A percentile compares a stretch with the other conserved stretches of the same genome.
Evolutionary conservation across 2,888 invertebrate genomes (phyloP).

Genomic region (Aphidius colemani): DNA sequence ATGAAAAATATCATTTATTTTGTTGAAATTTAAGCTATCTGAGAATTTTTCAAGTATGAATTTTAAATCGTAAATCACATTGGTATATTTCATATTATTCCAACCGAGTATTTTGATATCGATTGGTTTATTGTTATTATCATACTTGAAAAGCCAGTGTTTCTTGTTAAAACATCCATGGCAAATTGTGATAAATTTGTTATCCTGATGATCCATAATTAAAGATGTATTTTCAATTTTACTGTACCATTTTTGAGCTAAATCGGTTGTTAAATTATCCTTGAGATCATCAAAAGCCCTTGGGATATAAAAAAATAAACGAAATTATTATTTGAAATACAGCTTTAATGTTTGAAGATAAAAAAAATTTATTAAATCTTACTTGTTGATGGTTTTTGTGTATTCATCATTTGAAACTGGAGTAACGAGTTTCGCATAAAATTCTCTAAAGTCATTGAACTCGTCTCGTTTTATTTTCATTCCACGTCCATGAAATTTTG

Average conservation of each 20-base stretch:
- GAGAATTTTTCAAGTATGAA: slow-evolving; percentile 34
- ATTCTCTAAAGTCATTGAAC: slow-evolving; percentile 44
- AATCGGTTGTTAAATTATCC: slow-evolving; percentile 22
- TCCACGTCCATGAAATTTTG: slow-evolving; percentile 47
- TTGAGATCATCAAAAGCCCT: slow-evolving; percentile 34
- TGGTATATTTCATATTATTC: slow-evolving; percentile 46
- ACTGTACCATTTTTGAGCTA: slow-evolving; percentile 27
- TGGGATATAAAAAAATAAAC: slow-evolving; percentile 23
- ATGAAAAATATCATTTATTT: slow-evolving; percentile 2
- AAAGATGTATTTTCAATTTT: slow-evolving; percentile 22
- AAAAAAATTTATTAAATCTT: slow-evolving; percentile 17
- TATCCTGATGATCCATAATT: slow-evolving; percentile 29
- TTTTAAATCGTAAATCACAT: slow-evolving; percentile 46
- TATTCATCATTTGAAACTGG: slow-evolving; percentile 29
- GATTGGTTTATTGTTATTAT: slow-evolving; percentile 36
- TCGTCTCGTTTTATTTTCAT: slow-evolving; percentile 39
- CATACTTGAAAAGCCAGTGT: slow-evolving; percentile 43
- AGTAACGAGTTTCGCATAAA: slow-evolving; percentile 40
- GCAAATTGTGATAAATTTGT: slow-evolving; percentile 43
- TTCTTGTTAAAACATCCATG: slow-evolving; percentile 39
- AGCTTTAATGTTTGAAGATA: slow-evolving; percentile 7
- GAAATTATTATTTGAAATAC: slow-evolving; percentile 2
- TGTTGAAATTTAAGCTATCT: background rate
- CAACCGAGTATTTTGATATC: slow-evolving; percentile 50
- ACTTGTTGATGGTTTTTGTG: slow-evolving; percentile 27